Conservation (phyloP, 2,797 vertebrate species). For the Borostomias antarcticus region DNA sequence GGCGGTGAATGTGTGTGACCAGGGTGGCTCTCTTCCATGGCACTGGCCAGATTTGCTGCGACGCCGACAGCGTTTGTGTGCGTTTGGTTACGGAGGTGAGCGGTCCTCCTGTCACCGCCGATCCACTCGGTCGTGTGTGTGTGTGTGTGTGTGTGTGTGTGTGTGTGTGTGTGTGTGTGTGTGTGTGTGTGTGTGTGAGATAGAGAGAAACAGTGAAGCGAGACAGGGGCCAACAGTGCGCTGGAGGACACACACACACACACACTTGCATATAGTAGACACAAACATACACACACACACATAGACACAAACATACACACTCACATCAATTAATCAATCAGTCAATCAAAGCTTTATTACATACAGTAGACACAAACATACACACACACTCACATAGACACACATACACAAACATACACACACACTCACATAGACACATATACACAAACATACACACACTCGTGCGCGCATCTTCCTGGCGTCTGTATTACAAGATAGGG, state of each 20-base stretch:
- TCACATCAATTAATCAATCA: too few relatives aligned
- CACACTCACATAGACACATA: background rate
- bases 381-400: slow-evolving; percentile 3
- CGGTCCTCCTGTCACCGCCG: slow-evolving; percentile 22
- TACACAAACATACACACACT: too few relatives aligned
- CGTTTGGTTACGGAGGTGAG: background rate
- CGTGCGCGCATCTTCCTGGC: too few relatives aligned
- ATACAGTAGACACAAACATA: background rate
- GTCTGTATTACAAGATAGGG: too few relatives aligned
- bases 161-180: slow-evolving; percentile 40
- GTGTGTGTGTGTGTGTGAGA: slow-evolving; percentile 45
- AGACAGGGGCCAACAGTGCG: slow-evolving; percentile 41
- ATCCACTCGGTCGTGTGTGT: slow-evolving; percentile 25
- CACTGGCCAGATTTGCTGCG: slow-evolving; percentile 17
- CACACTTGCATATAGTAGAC: too few relatives aligned
- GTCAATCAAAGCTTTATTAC: too few relatives aligned
- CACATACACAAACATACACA: background rate
- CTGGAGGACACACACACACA: slow-evolving; percentile 23
- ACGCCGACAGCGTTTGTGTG: slow-evolving; percentile 31
- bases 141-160: slow-evolving; percentile 6
- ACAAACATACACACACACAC: background rate
- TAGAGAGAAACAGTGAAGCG: slow-evolving; percentile 42
- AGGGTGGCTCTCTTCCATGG: slow-evolving; percentile 42
- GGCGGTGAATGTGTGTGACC: slow-evolving; percentile 22
- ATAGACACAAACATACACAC: slow-evolving; percentile 6